Percentiles rank a stretch among this genome's conserved stretches.
Conservation (phyloP, 2,888 invertebrate species). For the Apamea crenata region DNA sequence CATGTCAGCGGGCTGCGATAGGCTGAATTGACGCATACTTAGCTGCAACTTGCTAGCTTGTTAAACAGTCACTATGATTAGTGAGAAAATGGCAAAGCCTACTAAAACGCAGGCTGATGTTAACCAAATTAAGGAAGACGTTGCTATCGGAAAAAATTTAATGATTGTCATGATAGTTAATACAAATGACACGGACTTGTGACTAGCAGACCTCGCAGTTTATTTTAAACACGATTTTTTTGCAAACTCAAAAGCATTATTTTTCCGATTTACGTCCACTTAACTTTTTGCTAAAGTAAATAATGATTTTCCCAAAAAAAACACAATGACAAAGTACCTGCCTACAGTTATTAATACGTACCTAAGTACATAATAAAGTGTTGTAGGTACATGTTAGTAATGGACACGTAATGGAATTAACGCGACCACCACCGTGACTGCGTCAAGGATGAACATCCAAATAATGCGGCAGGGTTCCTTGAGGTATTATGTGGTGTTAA, state of each 20-base stretch:
- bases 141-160: background rate
- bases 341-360: slow-evolving; percentile 18
- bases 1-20: no score
- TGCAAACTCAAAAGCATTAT: background rate
- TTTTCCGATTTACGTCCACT: slow-evolving; percentile 6
- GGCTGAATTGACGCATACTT: no score
- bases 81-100: background rate
- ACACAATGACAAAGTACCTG: slow-evolving; percentile 15
- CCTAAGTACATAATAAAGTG: slow-evolving; percentile 28
- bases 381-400: slow-evolving; percentile 31
- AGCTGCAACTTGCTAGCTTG: background rate
- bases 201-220: background rate
- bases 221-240: background rate
- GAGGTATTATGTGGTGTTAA: slow-evolving; percentile 23
- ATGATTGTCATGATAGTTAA: no score
- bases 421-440: slow-evolving; percentile 65
- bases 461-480: slow-evolving; percentile 59
- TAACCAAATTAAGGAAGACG: background rate
- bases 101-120: background rate
- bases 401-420: slow-evolving; percentile 60
- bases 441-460: slow-evolving; percentile 67
- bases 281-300: slow-evolving; percentile 23
- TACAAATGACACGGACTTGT: background rate
- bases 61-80: background rate
- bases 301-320: background rate